Conservation (phyloP, 2,888 invertebrate genomes). For the Pyrocoelia pectoralis region DNA sequence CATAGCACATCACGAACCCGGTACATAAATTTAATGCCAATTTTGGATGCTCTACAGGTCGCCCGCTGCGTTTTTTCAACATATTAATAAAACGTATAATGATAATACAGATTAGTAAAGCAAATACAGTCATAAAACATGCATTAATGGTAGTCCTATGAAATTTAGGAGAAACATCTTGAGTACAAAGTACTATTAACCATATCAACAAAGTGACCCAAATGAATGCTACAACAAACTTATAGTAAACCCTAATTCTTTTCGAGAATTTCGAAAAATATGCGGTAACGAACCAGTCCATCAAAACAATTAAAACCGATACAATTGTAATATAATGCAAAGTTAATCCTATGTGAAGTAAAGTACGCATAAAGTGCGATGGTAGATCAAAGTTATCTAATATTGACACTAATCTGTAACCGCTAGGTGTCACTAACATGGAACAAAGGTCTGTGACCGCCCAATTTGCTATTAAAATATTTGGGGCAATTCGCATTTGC, state of each 20-base stretch:
- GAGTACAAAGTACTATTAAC: not conserved
- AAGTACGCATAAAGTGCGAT: no score
- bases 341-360: not conserved
- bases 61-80: conserved; percentile 8
- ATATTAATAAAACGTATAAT: not conserved
- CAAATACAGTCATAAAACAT: not conserved
- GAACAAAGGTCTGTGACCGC: conserved; percentile 16
- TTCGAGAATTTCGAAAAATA: not conserved
- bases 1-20: not conserved
- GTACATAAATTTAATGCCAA: conserved; percentile 9
- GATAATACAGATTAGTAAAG: not conserved
- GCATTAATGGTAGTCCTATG: not conserved
- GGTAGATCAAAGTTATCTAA: conserved; percentile 2
- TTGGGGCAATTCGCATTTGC: conserved; percentile 15
- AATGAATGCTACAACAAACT: not conserved
- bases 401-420: conserved; percentile 20
- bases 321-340: conserved; percentile 5
- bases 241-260: conserved; percentile 1
- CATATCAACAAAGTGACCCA: not conserved
- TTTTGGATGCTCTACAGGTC: not conserved
- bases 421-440: conserved; percentile 15
- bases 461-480: conserved; percentile 28
- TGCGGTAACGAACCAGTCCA: conserved; percentile 10
- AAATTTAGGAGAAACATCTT: not conserved
- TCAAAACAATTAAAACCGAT: not conserved